Percentiles rank a stretch among this genome's conserved stretches.
These are phyloP conservation scores for Tychaedon coryphoeus DNA, from an alignment of 2,113 vertebrate genomes.

Conservation along the genomic window DNA sequence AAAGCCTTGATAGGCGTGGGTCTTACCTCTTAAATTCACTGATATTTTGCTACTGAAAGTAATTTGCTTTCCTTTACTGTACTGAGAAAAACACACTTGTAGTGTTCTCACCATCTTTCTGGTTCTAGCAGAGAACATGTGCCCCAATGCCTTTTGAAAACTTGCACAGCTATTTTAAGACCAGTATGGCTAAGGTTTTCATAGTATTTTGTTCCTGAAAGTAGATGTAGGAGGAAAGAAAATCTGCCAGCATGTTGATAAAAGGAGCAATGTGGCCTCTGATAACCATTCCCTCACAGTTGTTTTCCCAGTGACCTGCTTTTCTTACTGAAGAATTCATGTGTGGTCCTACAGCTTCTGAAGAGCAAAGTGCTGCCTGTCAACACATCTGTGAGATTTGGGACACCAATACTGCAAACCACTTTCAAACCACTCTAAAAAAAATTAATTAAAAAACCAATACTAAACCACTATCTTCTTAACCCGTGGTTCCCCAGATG, in stretches of 20 bases:
- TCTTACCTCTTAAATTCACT: background rate
- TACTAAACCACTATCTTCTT: background rate
- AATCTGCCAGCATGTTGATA: background rate
- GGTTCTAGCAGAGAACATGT: background rate
- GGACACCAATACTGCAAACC: background rate
- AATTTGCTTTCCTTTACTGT: background rate
- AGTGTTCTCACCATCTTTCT: background rate
- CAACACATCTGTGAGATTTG: accelerated
- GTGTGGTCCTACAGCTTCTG: background rate
- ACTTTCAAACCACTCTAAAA: too few species aligned
- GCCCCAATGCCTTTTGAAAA: background rate
- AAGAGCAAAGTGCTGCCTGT: background rate
- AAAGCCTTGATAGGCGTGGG: background rate
- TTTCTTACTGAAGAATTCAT: background rate
- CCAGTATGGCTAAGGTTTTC: background rate
- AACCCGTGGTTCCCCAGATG: accelerated
- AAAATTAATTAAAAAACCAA: too few species aligned
- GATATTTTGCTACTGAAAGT: background rate
- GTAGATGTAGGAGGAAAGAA: background rate
- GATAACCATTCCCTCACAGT: background rate
- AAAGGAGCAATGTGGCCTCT: background rate
- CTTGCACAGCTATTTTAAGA: background rate
- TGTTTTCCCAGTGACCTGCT: background rate
- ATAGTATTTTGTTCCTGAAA: background rate
- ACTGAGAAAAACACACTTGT: background rate